phyloP scores from a whole-genome alignment of 2,113 vertebrate genomes.

The Semnornis frantzii region DNA sequence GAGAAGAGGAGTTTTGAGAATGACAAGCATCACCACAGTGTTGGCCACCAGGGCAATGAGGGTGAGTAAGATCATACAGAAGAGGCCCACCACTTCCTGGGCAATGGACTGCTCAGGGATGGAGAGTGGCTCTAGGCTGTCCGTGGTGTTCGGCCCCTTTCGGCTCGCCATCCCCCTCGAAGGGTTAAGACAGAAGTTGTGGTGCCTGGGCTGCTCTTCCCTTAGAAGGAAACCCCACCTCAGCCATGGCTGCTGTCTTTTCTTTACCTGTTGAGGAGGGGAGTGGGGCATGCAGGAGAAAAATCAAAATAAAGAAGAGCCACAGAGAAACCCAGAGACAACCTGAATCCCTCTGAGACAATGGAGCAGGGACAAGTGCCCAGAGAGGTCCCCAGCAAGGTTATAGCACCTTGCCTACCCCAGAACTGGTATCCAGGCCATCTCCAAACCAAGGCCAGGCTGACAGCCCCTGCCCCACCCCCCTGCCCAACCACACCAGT shows the following conservation, averaged over 20 bases:
- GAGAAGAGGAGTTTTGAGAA: conserved; percentile 87
- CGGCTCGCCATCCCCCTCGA: conserved; percentile 40
- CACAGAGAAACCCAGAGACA: neutral
- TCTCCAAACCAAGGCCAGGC: neutral
- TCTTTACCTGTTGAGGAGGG: neutral
- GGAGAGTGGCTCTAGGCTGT: conserved; percentile 48
- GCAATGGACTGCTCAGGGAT: conserved; percentile 56
- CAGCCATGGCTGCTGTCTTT: neutral
- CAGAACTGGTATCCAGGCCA: neutral
- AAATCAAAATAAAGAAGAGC: neutral
- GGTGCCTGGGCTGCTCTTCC: neutral
- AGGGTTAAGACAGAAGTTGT: conserved; percentile 19
- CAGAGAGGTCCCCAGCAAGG: neutral
- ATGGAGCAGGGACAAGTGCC: neutral
- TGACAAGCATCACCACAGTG: conserved; percentile 82
- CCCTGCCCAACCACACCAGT: neutral
- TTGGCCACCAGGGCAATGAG: conserved; percentile 86
- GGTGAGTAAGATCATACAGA: conserved; percentile 86
- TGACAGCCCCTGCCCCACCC: neutral
- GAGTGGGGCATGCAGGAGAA: neutral
- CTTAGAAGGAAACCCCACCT: neutral
- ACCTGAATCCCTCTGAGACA: neutral
- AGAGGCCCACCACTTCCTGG: conserved; percentile 80
- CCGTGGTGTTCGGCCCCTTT: conserved; percentile 57
- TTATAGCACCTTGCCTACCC: neutral